Evolutionary conservation across 2,113 vertebrate species (phyloP).

Genomic region (Centropus unirufus): DNA sequence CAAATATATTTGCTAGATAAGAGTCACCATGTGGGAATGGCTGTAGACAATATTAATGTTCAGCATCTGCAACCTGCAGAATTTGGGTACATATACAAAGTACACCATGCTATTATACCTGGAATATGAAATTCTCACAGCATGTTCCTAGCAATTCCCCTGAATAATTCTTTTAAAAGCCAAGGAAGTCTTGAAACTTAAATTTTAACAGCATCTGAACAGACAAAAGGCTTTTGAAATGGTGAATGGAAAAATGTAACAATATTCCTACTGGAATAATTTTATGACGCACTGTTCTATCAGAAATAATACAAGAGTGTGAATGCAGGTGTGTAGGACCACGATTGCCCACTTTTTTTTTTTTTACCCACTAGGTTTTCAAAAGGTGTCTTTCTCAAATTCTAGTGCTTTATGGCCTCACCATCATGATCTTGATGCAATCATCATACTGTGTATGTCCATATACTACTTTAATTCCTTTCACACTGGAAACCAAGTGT

Average conservation of each 20-base stretch:
- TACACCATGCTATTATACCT: too few relatives aligned
- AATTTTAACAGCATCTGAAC: neutral
- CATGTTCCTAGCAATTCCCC: neutral
- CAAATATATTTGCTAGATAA: fast-evolving
- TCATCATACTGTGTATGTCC: neutral
- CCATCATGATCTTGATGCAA: neutral
- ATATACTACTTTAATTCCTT: neutral
- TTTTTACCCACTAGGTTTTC: neutral
- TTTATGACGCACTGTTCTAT: neutral
- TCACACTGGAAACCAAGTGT: neutral
- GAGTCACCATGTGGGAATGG: neutral
- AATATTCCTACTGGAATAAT: neutral
- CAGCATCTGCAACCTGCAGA: neutral
- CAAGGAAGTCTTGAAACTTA: neutral
- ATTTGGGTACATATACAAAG: neutral
- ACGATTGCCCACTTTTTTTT: neutral
- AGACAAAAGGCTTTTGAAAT: neutral
- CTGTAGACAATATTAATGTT: fast-evolving
- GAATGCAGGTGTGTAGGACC: neutral
- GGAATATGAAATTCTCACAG: neutral
- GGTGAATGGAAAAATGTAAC: neutral
- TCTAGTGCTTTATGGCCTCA: neutral
- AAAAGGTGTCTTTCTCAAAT: neutral
- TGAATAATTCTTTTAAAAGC: neutral
- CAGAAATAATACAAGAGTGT: neutral